Base-by-base conservation (phyloP, 2,113 vertebrate species). In the Hiodon tergisus region DNA sequence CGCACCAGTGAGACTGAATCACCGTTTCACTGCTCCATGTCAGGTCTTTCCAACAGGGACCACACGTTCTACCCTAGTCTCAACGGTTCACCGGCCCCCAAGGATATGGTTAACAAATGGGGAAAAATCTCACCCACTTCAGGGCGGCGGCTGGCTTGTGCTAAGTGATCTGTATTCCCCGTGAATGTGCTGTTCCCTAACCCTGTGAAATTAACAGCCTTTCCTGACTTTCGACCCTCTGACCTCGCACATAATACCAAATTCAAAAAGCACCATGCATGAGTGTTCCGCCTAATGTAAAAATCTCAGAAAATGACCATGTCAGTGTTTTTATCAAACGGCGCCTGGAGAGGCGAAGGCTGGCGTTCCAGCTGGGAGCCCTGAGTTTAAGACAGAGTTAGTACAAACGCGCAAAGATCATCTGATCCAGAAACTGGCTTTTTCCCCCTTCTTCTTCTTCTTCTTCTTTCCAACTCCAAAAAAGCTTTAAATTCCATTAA, bases 151-250 rank as follows among this genome's bases (percentile, higher is more conserved):
- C 89, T 89, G 91, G 89, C 92, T 92, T 90, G 93, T 96, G 95
- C 96, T 99, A 99, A 99, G 96, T 99, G 97, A 99, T 99, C 96
- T 98, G 96, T 98, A 98, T 95, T 99, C 95, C 94, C 92, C 86
- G 90, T 92, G 95, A 97, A 97, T 98, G 94, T 93, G 94, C 95
- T 92, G 94, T 94, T 94, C 95, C 95, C 94, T 98, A 99, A 99
- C 97, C 97, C 97, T 96, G 97, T 99, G 97, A 99, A 99, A 99
- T 99, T 98, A 99, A 98, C 94, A 97, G 93, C 93, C 96, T 93
- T 95, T 96, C 92, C 95, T 94, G 93, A 96, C 94, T 94, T 93
- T 90, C 87, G 87, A 92, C 92, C 92, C 87, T 85, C 80, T 86
- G 93, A 99, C 96, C 96, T 88, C 92, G 81, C 92, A 91, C 93